Percentiles rank a stretch among this genome's conserved stretches.
Evolutionary conservation across 2,797 vertebrate genomes (phyloP).

Genomic region (Rhabdomys pumilio): DNA sequence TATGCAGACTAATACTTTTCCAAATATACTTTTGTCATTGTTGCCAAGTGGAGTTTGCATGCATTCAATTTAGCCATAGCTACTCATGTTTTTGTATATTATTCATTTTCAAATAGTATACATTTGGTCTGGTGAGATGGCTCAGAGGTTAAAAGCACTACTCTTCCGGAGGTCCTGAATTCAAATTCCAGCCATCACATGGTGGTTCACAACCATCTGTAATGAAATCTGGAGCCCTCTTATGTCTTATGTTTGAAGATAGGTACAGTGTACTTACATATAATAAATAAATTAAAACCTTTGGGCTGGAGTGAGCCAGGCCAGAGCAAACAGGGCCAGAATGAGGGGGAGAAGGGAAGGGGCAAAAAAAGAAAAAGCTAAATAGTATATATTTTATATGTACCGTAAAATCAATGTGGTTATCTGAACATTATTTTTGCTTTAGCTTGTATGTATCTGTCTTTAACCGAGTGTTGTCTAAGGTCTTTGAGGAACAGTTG

Average conservation of each 20-base stretch:
- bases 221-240: too few species aligned
- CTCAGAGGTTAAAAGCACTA: too few species aligned
- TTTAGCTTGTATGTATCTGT: slow-evolving; percentile 60
- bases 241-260: too few species aligned
- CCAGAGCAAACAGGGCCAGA: too few species aligned
- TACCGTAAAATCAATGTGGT: slow-evolving; percentile 76
- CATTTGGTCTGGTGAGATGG: slow-evolving; percentile 13
- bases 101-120: slow-evolving; percentile 76
- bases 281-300: too few species aligned
- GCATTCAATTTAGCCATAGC: slow-evolving; percentile 54
- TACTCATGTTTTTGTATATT: slow-evolving; percentile 64
- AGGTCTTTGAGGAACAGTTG: slow-evolving; percentile 86
- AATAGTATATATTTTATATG: slow-evolving; percentile 74
- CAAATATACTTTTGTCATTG: not conserved
- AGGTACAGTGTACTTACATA: too few species aligned
- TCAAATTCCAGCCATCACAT: too few species aligned
- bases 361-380: not conserved
- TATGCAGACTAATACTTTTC: not conserved
- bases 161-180: too few species aligned
- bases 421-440: slow-evolving; percentile 76
- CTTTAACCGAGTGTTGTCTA: slow-evolving; percentile 82
- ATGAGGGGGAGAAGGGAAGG: too few species aligned
- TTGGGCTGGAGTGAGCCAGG: too few species aligned
- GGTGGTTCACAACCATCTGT: too few species aligned
- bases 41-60: slow-evolving; percentile 7